Evolutionary conservation across 2,113 vertebrate genomes (phyloP).

Genomic region (Alligator mississippiensis): DNA sequence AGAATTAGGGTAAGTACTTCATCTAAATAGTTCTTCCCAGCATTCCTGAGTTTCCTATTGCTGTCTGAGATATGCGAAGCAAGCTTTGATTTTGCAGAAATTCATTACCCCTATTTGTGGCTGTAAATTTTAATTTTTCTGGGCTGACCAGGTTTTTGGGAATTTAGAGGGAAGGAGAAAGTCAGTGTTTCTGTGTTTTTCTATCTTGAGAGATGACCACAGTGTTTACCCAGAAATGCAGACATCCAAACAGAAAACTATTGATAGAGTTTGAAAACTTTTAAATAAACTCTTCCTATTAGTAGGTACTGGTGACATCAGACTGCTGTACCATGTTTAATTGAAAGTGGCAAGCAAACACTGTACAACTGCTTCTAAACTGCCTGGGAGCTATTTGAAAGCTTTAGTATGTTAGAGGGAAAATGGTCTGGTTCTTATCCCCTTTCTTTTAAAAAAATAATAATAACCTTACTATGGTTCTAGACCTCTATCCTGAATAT

Average conservation of each 20-base stretch:
- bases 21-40: neutral
- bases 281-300: slow-evolving; percentile 26
- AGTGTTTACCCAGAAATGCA: neutral
- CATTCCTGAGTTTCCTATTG: neutral
- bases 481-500: neutral
- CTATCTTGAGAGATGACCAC: neutral
- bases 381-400: slow-evolving; percentile 61
- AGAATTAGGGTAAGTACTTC: neutral
- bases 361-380: slow-evolving; percentile 40
- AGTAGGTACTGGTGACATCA: slow-evolving; percentile 19
- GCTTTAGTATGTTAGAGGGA: slow-evolving; percentile 57
- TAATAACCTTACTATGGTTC: slow-evolving; percentile 15
- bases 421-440: slow-evolving; percentile 49
- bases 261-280: neutral
- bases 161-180: neutral
- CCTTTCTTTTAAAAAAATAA: slow-evolving; percentile 28
- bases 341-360: slow-evolving; percentile 65
- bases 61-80: neutral
- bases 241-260: neutral
- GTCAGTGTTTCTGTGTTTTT: neutral
- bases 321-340: slow-evolving; percentile 59
- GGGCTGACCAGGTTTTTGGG: neutral
- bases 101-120: neutral
- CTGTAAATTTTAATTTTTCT: neutral
- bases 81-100: neutral